phyloP scores from a whole-genome alignment of 2,797 vertebrate genomes.

The Avahi laniger region DNA sequence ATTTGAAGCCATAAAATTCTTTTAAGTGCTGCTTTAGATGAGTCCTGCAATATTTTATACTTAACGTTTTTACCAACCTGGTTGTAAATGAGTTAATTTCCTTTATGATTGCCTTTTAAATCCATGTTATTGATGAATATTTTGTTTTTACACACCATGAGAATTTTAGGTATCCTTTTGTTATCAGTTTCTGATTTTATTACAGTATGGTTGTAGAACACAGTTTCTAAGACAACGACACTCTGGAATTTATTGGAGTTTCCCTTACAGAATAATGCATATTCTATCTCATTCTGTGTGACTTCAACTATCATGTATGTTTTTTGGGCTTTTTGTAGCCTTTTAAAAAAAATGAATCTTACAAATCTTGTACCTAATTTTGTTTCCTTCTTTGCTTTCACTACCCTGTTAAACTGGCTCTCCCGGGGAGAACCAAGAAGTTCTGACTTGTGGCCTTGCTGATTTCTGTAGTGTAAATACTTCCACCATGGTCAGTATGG shows the following conservation, averaged over 20 bases:
- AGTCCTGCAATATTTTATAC: neutral
- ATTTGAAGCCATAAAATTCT: neutral
- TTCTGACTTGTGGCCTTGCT: neutral
- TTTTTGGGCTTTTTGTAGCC: neutral
- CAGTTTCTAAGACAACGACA: neutral
- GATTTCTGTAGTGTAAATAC: neutral
- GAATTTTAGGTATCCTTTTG: neutral
- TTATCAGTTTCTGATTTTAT: conserved; percentile 15
- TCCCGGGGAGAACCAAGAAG: too few relatives aligned
- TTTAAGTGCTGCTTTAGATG: neutral
- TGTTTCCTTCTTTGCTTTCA: conserved; percentile 15
- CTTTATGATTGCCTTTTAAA: neutral
- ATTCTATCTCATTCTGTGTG: neutral
- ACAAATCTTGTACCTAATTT: neutral
- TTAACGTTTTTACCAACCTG: neutral
- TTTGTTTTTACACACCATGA: conserved; percentile 15
- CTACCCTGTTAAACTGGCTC: neutral
- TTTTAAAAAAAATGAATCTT: neutral
- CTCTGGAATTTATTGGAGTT: neutral
- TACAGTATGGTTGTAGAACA: neutral
- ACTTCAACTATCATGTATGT: neutral
- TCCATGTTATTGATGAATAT: neutral
- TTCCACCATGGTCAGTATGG: neutral
- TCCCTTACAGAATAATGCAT: neutral
- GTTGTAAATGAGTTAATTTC: neutral